phyloP scores from a whole-genome alignment of 2,113 vertebrate species.

The Notarius quadriscutis region DNA sequence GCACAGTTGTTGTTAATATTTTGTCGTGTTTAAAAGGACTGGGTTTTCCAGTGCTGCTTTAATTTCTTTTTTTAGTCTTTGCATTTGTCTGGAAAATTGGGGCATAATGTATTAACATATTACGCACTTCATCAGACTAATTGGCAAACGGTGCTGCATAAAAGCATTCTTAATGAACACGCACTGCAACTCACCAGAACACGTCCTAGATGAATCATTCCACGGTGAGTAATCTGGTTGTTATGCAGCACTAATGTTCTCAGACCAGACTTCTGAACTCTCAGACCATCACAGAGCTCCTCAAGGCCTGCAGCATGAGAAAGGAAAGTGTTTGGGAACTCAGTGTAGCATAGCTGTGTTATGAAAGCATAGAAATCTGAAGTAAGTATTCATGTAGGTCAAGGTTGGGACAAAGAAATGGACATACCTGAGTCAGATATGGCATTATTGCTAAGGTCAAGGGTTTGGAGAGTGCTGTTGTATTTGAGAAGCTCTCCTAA shows the following conservation, averaged over 20 bases:
- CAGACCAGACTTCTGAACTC: slow-evolving; percentile 62
- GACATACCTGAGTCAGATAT: slow-evolving; percentile 69
- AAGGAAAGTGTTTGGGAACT: background rate
- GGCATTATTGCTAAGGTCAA: slow-evolving; percentile 72
- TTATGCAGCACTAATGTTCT: slow-evolving; percentile 69
- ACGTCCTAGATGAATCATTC: slow-evolving; percentile 69
- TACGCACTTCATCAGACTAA: slow-evolving; percentile 34
- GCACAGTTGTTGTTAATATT: background rate
- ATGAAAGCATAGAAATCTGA: background rate
- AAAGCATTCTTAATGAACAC: slow-evolving; percentile 31
- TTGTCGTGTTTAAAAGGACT: background rate
- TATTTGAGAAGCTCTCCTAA: slow-evolving; percentile 71
- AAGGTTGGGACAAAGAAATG: background rate
- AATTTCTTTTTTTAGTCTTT: background rate
- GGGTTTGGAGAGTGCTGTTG: slow-evolving; percentile 65
- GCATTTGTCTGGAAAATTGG: slow-evolving; percentile 18
- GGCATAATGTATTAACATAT: slow-evolving; percentile 30
- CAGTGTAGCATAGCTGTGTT: background rate
- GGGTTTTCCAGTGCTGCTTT: background rate
- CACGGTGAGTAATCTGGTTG: slow-evolving; percentile 71
- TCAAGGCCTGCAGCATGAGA: slow-evolving; percentile 65
- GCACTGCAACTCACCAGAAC: slow-evolving; percentile 66
- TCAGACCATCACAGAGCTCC: slow-evolving; percentile 75
- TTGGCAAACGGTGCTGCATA: slow-evolving; percentile 28
- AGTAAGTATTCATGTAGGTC: no score